These are phyloP conservation scores for Gadopsis marmoratus DNA, from an alignment of 2,797 vertebrate genomes.

Conservation along the genomic window DNA sequence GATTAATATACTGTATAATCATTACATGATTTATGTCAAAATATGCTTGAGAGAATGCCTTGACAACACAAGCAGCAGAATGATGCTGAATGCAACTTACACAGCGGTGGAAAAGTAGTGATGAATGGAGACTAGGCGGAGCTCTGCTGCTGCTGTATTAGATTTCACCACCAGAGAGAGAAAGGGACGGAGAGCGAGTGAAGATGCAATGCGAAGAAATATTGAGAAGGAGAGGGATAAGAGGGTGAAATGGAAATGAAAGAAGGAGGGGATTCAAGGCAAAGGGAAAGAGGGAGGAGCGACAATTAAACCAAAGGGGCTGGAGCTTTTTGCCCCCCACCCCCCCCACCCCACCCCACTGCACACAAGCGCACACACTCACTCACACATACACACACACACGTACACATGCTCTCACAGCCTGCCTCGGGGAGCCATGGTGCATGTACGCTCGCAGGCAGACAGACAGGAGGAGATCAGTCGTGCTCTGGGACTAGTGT, in stretches of 20 bases:
- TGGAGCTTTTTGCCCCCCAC: slow-evolving; percentile 67
- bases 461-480: slow-evolving; percentile 74
- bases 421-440: slow-evolving; percentile 74
- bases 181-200: slow-evolving; percentile 54
- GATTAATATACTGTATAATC: neutral
- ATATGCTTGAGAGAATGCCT: slow-evolving; percentile 16
- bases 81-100: slow-evolving; percentile 53
- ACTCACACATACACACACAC: slow-evolving; percentile 38
- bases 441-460: slow-evolving; percentile 67
- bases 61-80: slow-evolving; percentile 37
- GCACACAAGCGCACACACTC: slow-evolving; percentile 51
- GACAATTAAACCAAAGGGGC: slow-evolving; percentile 76
- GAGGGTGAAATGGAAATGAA: slow-evolving; percentile 67
- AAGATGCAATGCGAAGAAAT: slow-evolving; percentile 68
- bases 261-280: slow-evolving; percentile 69
- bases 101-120: slow-evolving; percentile 61
- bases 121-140: slow-evolving; percentile 82
- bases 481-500: slow-evolving; percentile 63
- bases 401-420: slow-evolving; percentile 54
- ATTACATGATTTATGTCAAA: slow-evolving; percentile 9
- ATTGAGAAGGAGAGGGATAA: slow-evolving; percentile 63
- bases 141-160: slow-evolving; percentile 76
- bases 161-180: slow-evolving; percentile 70
- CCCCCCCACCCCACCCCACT: slow-evolving; percentile 65
- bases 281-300: slow-evolving; percentile 74